Percentiles rank a stretch among this genome's conserved stretches.
Conservation (phyloP, 2,113 vertebrate genomes). For the Pelecanoides urinatrix region DNA sequence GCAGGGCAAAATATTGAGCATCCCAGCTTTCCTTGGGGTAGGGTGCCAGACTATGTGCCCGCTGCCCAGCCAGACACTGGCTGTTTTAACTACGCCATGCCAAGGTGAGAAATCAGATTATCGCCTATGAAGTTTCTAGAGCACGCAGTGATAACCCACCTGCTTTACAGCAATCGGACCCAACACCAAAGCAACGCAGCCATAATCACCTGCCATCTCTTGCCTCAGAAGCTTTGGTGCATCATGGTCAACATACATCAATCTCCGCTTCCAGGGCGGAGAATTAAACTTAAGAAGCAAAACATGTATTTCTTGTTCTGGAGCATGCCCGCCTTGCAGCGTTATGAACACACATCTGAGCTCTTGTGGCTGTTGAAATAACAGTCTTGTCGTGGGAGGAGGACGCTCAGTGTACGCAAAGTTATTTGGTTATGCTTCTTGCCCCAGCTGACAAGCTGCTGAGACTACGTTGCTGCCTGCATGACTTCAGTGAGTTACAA, state of each 20-base stretch:
- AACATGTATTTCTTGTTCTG: background rate
- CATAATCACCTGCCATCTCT: background rate
- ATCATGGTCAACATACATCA: background rate
- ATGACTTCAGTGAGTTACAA: background rate
- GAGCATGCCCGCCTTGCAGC: rapidly evolving
- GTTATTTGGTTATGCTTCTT: background rate
- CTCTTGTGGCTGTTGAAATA: background rate
- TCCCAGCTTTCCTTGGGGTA: background rate
- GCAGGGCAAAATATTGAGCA: background rate
- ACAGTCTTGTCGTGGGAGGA: background rate
- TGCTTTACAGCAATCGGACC: background rate
- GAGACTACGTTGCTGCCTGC: background rate
- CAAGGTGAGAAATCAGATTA: background rate
- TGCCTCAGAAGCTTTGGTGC: background rate
- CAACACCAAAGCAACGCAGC: background rate
- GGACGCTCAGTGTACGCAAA: background rate
- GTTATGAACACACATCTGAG: background rate
- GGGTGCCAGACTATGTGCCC: background rate
- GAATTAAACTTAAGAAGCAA: background rate
- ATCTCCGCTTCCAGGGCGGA: background rate
- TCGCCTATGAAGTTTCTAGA: background rate
- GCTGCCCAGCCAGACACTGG: background rate
- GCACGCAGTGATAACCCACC: rapidly evolving
- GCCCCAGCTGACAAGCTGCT: background rate
- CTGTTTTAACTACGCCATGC: background rate